Percentiles rank a stretch among this genome's conserved stretches.
These are phyloP conservation scores for Callyntrura guangdongensis DNA, from an alignment of 2,888 invertebrate species.

Conservation along the genomic window DNA sequence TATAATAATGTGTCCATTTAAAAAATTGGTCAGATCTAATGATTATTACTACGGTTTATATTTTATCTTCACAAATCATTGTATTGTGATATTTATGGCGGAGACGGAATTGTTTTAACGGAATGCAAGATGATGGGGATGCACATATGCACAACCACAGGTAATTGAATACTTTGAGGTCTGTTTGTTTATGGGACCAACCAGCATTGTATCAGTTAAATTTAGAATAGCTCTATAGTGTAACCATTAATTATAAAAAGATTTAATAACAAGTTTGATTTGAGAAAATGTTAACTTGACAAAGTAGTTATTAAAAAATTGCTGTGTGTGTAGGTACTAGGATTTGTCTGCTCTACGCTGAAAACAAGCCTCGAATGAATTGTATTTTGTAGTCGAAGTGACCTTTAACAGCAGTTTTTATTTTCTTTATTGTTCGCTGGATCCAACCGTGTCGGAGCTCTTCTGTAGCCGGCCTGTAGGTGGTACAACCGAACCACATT, in stretches of 20 bases:
- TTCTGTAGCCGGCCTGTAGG: constrained; percentile 77
- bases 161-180: too few relatives aligned
- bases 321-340: neutral
- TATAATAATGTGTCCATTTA: too few relatives aligned
- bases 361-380: constrained; percentile 68
- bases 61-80: too few relatives aligned
- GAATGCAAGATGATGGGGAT: too few relatives aligned
- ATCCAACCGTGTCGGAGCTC: constrained; percentile 77
- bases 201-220: neutral
- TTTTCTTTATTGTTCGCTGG: constrained; percentile 54
- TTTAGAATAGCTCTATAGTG: neutral
- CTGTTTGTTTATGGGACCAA: neutral
- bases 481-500: constrained; percentile 83
- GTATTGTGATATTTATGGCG: too few relatives aligned
- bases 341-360: constrained; percentile 28
- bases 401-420: constrained; percentile 67
- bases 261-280: neutral
- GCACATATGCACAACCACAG: too few relatives aligned
- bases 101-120: too few relatives aligned
- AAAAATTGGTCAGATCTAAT: too few relatives aligned
- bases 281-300: too few relatives aligned
- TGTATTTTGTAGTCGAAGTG: constrained; percentile 76
- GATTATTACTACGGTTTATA: too few relatives aligned
- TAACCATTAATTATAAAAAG: neutral
- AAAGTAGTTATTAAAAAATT: neutral